These are phyloP conservation scores for Myanophis thanlyinensis DNA, from an alignment of 2,113 vertebrate species.

Conservation along the genomic window DNA sequence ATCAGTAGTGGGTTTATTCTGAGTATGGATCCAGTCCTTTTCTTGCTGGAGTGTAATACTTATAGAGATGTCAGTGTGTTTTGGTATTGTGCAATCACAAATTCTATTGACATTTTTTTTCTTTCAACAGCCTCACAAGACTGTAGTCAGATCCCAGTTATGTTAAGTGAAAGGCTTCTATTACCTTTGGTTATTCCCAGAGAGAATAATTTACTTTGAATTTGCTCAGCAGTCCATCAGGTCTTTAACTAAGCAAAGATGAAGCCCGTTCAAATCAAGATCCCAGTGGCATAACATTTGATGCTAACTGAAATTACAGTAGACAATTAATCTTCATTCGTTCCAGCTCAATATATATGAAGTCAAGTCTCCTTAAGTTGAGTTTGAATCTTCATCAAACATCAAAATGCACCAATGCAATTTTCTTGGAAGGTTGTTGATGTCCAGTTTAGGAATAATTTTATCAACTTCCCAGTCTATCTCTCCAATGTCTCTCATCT, in stretches of 20 bases:
- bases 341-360: neutral
- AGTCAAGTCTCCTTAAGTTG: neutral
- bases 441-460: neutral
- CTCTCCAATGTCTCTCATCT: neutral
- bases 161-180: constrained; percentile 11
- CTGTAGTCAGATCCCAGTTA: neutral
- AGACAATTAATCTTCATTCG: neutral
- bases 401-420: neutral
- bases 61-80: neutral
- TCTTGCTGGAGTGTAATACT: constrained; percentile 16
- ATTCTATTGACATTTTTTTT: neutral
- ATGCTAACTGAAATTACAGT: neutral
- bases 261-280: neutral
- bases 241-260: constrained; percentile 4
- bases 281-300: constrained; percentile 16
- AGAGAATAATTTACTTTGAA: constrained; percentile 3
- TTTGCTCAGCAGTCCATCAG: neutral
- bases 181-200: constrained; percentile 6
- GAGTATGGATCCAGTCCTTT: neutral
- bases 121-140: constrained; percentile 17
- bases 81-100: constrained; percentile 5
- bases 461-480: neutral
- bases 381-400: neutral
- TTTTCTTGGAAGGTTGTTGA: neutral
- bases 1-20: neutral